Conservation (phyloP, 35 echinoderm and acorn worm species). For the Heliocidaris erythrogramma region DNA sequence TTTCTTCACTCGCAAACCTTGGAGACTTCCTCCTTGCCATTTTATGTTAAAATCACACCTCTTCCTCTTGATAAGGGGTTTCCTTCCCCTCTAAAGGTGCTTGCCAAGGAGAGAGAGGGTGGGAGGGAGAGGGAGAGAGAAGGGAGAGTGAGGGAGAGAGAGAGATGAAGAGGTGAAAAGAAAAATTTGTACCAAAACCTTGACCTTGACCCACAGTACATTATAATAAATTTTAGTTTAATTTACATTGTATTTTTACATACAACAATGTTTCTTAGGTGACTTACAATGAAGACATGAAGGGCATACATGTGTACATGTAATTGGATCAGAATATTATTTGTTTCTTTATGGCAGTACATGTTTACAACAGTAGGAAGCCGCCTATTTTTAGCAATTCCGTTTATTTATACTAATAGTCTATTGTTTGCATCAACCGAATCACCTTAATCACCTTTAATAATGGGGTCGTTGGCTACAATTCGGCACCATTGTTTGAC, state of each 20-base stretch:
- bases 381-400: neutral
- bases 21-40: neutral
- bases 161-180: neutral
- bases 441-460: no score
- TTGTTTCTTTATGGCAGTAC: neutral
- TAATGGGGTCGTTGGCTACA: no score
- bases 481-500: no score
- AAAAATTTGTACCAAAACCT: neutral
- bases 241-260: no score
- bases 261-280: no score
- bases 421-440: neutral
- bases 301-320: neutral
- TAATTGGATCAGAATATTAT: neutral
- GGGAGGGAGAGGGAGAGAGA: no score
- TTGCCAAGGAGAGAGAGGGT: neutral
- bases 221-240: no score
- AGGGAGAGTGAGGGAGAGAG: neutral
- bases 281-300: neutral
- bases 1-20: neutral
- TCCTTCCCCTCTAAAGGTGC: neutral
- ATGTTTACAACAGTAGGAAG: neutral
- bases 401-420: neutral
- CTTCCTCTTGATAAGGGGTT: neutral
- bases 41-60: neutral
- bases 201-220: no score